Evolutionary conservation across 2,113 vertebrate species (phyloP).

Genomic region (Galemys pyrenaicus): DNA sequence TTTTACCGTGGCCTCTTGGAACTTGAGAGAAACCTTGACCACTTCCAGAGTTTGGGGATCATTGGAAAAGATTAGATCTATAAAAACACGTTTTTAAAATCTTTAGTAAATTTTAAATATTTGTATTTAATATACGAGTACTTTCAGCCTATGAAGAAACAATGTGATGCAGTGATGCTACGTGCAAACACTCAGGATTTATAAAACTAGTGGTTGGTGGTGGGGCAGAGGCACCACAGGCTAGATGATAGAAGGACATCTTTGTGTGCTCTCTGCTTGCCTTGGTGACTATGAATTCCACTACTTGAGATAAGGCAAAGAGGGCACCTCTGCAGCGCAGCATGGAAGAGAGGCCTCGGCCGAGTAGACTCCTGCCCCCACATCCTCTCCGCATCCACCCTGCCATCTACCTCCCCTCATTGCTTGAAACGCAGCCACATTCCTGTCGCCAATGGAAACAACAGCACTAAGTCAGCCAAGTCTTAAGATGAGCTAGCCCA

Average conservation of each 20-base stretch:
- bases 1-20: neutral
- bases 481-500: neutral
- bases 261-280: neutral
- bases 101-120: neutral
- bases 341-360: neutral
- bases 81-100: neutral
- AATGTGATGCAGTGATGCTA: neutral
- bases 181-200: neutral
- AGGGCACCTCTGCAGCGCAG: neutral
- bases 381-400: neutral
- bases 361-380: neutral
- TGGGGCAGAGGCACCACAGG: neutral
- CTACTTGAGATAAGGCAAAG: neutral
- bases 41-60: neutral
- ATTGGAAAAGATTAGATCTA: neutral
- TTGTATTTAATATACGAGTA: neutral
- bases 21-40: neutral
- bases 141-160: neutral
- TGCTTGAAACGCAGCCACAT: neutral
- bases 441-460: neutral
- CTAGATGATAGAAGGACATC: accelerated
- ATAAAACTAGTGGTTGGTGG: neutral
- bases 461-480: neutral
- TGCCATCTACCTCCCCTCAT: neutral
- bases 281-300: neutral